Evolutionary conservation across 2,113 vertebrate species (phyloP).

Genomic region (Suricata suricatta): DNA sequence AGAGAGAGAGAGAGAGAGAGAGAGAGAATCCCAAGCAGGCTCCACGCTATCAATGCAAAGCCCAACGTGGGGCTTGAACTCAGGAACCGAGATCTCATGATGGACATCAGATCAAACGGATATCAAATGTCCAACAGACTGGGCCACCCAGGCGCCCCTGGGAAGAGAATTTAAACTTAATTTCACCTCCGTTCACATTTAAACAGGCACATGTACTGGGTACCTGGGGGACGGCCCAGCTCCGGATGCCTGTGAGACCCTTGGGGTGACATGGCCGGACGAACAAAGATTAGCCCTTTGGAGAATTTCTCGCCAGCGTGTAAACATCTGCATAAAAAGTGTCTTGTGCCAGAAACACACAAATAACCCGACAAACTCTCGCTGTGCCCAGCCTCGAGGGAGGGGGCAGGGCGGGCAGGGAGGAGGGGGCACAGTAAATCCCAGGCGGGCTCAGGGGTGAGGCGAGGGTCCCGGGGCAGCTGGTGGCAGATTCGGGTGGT

Average conservation of each 20-base stretch:
- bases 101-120: no score
- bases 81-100: no score
- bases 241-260: background rate
- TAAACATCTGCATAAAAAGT: background rate
- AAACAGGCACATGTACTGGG: background rate
- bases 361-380: no score
- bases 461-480: no score
- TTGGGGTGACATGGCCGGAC: fast-evolving
- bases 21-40: no score
- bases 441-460: fast-evolving
- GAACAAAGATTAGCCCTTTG: no score
- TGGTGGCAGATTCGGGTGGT: slow-evolving; percentile 5
- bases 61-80: no score
- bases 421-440: background rate
- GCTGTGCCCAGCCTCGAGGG: background rate
- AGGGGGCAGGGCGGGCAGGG: background rate
- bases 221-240: background rate
- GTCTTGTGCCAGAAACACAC: background rate
- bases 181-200: background rate
- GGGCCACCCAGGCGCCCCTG: no score
- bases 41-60: no score
- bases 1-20: no score
- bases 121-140: no score
- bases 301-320: background rate
- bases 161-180: background rate